Percentiles rank a stretch among this genome's conserved stretches.
Conservation (phyloP, 2,797 vertebrate genomes). For the Acipenser oxyrinchus region DNA sequence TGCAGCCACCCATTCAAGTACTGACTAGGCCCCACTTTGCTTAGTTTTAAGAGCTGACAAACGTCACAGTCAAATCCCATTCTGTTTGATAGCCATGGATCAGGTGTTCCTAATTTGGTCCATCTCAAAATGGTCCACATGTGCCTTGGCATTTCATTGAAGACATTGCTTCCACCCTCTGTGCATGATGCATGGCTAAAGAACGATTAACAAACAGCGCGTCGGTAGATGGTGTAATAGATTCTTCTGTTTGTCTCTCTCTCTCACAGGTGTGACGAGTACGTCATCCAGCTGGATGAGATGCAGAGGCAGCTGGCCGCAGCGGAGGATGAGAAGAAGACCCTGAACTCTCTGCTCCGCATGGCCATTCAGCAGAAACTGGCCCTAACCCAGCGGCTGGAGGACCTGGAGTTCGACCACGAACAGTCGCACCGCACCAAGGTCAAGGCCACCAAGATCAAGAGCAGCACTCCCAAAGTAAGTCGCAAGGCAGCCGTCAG, state of each 20-base stretch:
- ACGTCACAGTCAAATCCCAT: too few species aligned
- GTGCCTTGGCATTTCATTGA: too few species aligned
- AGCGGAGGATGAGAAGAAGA: slow-evolving; percentile 99
- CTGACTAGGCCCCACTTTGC: too few species aligned
- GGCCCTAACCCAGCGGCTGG: slow-evolving; percentile 89
- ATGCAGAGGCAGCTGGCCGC: slow-evolving; percentile 98
- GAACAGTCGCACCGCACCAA: slow-evolving; percentile 86
- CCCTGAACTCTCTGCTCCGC: slow-evolving; percentile 88
- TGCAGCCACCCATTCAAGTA: too few species aligned
- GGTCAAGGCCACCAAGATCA: slow-evolving; percentile 84
- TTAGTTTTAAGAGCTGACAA: too few species aligned
- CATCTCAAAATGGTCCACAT: too few species aligned
- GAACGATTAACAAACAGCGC: too few species aligned
- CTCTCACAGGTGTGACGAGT: slow-evolving; percentile 82
- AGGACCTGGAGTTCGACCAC: slow-evolving; percentile 96
- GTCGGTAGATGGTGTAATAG: too few species aligned
- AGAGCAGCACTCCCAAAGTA: slow-evolving; percentile 95
- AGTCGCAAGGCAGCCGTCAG: slow-evolving; percentile 69
- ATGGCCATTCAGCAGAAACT: slow-evolving; percentile 99
- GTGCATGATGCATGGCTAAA: too few species aligned
- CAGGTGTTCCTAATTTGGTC: too few species aligned
- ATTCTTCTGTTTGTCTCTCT: slow-evolving; percentile 6
- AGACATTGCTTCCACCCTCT: too few species aligned
- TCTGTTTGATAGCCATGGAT: too few species aligned
- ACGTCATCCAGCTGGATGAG: slow-evolving; percentile 91